Percentiles rank a stretch among this genome's conserved stretches.
phyloP scores from a whole-genome alignment of 2,113 vertebrate genomes.

The Plectropomus leopardus region DNA sequence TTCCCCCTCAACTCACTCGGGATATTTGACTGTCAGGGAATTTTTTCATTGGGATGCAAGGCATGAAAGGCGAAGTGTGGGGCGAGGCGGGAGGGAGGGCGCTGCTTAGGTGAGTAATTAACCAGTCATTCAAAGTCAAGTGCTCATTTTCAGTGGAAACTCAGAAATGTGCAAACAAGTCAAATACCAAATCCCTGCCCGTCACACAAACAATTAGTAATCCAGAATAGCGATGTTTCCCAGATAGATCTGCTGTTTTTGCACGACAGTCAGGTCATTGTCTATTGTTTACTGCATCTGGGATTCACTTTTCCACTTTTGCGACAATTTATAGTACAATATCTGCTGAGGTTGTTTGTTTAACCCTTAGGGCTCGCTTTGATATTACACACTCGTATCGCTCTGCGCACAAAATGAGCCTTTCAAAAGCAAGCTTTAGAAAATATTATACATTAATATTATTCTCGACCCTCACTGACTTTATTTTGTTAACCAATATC shows the following conservation, averaged over 20 bases:
- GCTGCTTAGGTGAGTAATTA: slow-evolving; percentile 76
- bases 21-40: slow-evolving; percentile 80
- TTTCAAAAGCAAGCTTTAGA: too few relatives aligned
- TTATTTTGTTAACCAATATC: too few relatives aligned
- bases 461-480: too few relatives aligned
- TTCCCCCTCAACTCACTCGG: slow-evolving; percentile 59
- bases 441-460: too few relatives aligned
- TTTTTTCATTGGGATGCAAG: slow-evolving; percentile 76
- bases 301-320: not conserved
- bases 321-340: not conserved
- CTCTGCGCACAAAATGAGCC: too few relatives aligned
- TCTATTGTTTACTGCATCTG: slow-evolving; percentile 14
- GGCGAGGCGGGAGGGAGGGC: not conserved
- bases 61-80: slow-evolving; percentile 76
- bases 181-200: slow-evolving; percentile 40
- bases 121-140: slow-evolving; percentile 81
- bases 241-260: slow-evolving; percentile 29
- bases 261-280: slow-evolving; percentile 50
- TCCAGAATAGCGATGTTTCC: not conserved
- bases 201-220: slow-evolving; percentile 41
- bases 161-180: slow-evolving; percentile 69
- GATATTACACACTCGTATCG: too few relatives aligned
- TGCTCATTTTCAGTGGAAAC: slow-evolving; percentile 73
- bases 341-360: slow-evolving; percentile 14
- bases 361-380: too few relatives aligned